Evolutionary conservation across 1,140 invertebrate genomes (phyloP).

Genomic region (Drosophila navojoa): DNA sequence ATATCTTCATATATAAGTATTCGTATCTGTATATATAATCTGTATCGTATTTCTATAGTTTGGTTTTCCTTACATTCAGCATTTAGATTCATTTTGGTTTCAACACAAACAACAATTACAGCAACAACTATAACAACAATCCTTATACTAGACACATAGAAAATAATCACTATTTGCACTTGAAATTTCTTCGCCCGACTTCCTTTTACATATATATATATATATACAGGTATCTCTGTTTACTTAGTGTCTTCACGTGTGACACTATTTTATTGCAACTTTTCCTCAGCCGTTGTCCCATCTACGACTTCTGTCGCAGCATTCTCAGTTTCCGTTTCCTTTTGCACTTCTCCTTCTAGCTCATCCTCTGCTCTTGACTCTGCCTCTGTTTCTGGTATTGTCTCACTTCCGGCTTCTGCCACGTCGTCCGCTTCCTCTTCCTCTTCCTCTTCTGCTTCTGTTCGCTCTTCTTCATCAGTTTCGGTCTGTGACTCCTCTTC

Average conservation of each 20-base stretch:
- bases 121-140: neutral
- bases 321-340: too few relatives aligned
- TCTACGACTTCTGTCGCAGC: too few relatives aligned
- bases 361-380: neutral
- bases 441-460: neutral
- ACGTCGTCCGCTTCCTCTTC: too few relatives aligned
- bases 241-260: too few relatives aligned
- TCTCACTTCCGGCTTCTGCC: too few relatives aligned
- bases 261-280: too few relatives aligned
- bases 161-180: too few relatives aligned
- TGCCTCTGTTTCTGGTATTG: too few relatives aligned
- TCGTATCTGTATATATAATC: conserved; percentile 9
- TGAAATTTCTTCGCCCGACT: neutral
- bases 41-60: conserved; percentile 20
- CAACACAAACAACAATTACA: conserved; percentile 24
- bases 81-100: conserved; percentile 32
- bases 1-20: conserved; percentile 29
- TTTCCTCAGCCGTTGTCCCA: too few relatives aligned
- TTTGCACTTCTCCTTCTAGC: too few relatives aligned
- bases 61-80: conserved; percentile 38
- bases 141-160: neutral
- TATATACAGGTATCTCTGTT: too few relatives aligned
- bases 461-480: neutral
- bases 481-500: neutral
- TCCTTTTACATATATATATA: neutral